Evolutionary conservation across 2,888 invertebrate species (phyloP), one percentile per base, ranked within the genome.

Genomic region (Acronicta psi): DNA sequence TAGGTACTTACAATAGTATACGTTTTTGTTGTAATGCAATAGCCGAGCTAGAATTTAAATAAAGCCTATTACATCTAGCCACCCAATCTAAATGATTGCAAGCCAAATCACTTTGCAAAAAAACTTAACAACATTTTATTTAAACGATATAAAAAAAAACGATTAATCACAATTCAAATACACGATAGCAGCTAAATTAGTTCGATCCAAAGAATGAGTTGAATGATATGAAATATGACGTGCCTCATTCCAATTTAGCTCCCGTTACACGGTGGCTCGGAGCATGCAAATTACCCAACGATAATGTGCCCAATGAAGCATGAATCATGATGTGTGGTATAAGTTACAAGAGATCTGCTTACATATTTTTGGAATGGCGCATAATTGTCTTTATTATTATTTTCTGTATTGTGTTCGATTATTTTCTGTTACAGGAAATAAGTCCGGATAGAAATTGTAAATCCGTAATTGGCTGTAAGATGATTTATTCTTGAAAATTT

Each of bases 231-330:
- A 79, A 78, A 76, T 77, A 83, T 77, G 64, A 69, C 56, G 64
- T 70, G 77, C 73, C 68, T 76, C 81, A 85, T 81, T 80, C 74
- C 79, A 83, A 86, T 83, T 81, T 79, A 64, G 77, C 77, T 81
- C 68, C 88, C 87, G 88, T 88, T 89, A 87, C 75, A 75, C 83
- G 74, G 70, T 78, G 79, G 79, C 73, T 76, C 75, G 70, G 66
- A 73, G 73, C 81, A 89, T 87, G 89, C 86, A 88, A 90, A 90
- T 89, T 82, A 80, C 78, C 58, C 66, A 69, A 77, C 73, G 78
- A 87, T 88, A 87, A 88, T 87, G 80, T 79, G 81, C 69, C 79
- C 85, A 87, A 86, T 88, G 82, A 86, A 84, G 83, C 87, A 75
- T 86, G 83, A 83, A 80, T 75, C 69, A 61, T 55, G 56, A 52